Evolutionary conservation across 2,113 vertebrate genomes (phyloP), one percentile per base, ranked within the genome.

Genomic region (Microcebus tavaratra): DNA sequence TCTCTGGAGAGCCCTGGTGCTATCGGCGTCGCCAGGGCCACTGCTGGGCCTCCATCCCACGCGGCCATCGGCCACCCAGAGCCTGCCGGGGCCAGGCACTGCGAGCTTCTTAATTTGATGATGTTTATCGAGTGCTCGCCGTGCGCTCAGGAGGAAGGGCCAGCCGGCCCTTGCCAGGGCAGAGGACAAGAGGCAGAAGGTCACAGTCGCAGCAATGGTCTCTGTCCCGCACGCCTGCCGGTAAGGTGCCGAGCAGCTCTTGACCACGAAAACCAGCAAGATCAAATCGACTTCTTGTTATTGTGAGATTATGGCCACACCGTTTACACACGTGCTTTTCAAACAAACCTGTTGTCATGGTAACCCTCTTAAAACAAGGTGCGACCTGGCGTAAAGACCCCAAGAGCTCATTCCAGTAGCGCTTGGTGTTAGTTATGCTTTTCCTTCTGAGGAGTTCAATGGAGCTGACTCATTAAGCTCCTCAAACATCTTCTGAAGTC

Each of bases 291-390:
- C 50, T 59, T 53, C 18, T 88, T 59, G 67, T 21, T 14, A 72
- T 17, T 11, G 80, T 15, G 65, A 80, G 75, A 73, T 31, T 57
- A 61, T 0, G 31, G 82, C 65, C n/a, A 29, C 8, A 18, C n/a
- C 91, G 76, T 87, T 80, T 83, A 61, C 36, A 57, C 4, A 3
- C 27, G 42, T 80, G 45, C 50, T 90, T 95, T 93, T 84, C 81
- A 76, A 95, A 85, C 90, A 95, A 91, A 89, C 5, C 25, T 4
- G 53, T 96, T 9, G 88, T 84, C 94, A 73, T 59, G 83, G 97
- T 10, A 89, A 98, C 78, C 55, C 96, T 96, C 93, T 97, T 96
- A 97, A 97, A 97, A 97, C 97, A 96, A 97, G 98, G 79, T 31
- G 13, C 3, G 17, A 57, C 98, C 96, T 95, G 97, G 94, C 57